Evolutionary conservation across 2,113 vertebrate genomes (phyloP), one percentile per base, ranked within the genome.

Genomic region (Chaetodon trifascialis): DNA sequence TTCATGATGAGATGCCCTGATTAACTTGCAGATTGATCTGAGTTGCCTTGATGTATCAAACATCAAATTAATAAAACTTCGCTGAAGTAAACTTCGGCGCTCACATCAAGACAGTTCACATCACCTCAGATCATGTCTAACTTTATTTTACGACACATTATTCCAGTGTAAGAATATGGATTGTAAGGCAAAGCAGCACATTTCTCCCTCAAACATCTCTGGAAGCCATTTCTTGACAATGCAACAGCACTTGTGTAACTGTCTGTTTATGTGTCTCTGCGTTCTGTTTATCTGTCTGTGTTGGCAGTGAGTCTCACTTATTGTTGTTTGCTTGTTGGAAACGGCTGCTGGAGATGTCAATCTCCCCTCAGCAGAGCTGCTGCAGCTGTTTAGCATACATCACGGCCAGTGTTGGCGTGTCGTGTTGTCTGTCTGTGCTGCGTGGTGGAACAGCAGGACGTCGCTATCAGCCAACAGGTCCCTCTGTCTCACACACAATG

Each of bases 321-420:
- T 72, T 84, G 86, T 87, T 84, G 83, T 90, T 87, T 84, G 72
- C 85, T 86, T 23, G 67, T 80, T 87, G 83, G 75, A 63, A 86
- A 64, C 85, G 81, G 86, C 86, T 91, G 88, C 76, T 80, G 83
- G 81, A 87, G 83, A 80, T 82, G 87, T 86, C 86, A 84, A 15
- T 84, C 72, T 83, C 76, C 84, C 59, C 83, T 80, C 80, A 44
- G 80, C 78, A 47, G 76, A 78, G 79, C 59, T 15, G 67, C 86
- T 85, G 84, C 86, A 86, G 87, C 90, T 91, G 91, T 81, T 91
- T 77, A 80, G 84, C 89, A 76, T 83, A 84, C 77, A 85, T 80
- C 64, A 25, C 52, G 47, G 58, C 12, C 55, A 25, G 80, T 81
- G 89, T 77, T 69, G 86, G 81, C 74, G 79, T 40, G 73, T 65